Conservation (phyloP, 2,888 invertebrate species). For the Dinocampus coccinellae region DNA sequence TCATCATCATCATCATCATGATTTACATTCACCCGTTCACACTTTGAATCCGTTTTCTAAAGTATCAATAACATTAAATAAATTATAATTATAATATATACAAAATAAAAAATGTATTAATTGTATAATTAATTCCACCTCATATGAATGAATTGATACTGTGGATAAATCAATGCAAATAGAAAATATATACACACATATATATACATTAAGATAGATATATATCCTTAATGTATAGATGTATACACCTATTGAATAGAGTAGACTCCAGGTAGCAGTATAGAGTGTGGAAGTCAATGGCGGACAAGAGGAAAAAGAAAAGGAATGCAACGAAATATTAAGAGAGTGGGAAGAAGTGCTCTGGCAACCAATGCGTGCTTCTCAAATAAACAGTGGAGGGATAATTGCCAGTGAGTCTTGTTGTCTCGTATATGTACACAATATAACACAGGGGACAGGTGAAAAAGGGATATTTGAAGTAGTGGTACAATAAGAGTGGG, state of each 20-base stretch:
- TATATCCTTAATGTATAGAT: conserved; percentile 1
- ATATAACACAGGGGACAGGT: neutral
- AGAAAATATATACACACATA: neutral
- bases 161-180: no score
- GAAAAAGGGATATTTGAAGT: neutral
- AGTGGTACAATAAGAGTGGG: neutral
- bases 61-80: neutral
- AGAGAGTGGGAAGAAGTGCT: neutral
- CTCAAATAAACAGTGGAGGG: neutral
- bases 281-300: neutral
- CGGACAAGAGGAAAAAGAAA: neutral
- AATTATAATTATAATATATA: no score
- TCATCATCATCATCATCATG: neutral
- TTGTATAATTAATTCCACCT: no score
- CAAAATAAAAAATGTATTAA: no score
- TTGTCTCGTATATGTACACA: neutral
- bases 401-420: neutral
- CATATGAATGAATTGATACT: no score
- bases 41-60: neutral
- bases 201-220: neutral
- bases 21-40: neutral
- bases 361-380: neutral
- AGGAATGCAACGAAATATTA: neutral
- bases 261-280: neutral
- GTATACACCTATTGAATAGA: neutral